Evolutionary conservation across 2,888 invertebrate genomes (phyloP), one percentile per base, ranked within the genome.

Genomic region (Drosophila pegasa): DNA sequence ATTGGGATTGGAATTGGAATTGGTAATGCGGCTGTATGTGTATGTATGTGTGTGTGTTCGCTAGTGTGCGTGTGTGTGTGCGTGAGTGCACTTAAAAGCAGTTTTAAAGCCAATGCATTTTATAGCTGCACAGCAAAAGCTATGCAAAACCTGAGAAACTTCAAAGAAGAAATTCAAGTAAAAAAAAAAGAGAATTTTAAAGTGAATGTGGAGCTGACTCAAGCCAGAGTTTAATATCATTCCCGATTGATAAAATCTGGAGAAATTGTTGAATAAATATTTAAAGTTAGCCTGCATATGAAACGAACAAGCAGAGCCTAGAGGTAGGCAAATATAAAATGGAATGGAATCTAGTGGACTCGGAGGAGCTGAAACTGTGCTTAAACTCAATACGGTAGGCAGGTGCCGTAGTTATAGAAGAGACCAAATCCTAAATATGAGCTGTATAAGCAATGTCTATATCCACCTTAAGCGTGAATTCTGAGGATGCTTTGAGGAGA

Each of bases 11-110:
- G 25, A 33, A 59, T 60, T 57, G 64, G 57, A 27, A 59, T 69
- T 63, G 63, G 47, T 59, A 72, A 59, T 73, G 68, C 47, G 20
- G 38, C 12, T 58, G 27, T 14, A 29, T 38, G 20, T 56, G 33
- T 25, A 3, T n/a, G 5, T 16, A 3, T 18, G 0, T 38, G 7
- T 38, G 3, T 31, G 22, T 29, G 16, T 38, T 16, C 40, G 27
- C 35, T 14, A 29, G 27, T 22, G 14, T 43, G 50, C 3, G 16
- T 35, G 20, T 29, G 22, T 38, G 38, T 50, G 35, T 59, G 37
- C 38, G 48, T 22, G 18, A n/a, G 20, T 66, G 67, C 58, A 54
- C 75, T 75, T 67, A 67, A 75, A 71, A 71, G 12, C 59, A 54
- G 62, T 33, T 75, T 75, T 75, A 74, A 75, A 62, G 51, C 37